Conservation (phyloP, 1,140 invertebrate genomes). For the Trichonephila clavipes region DNA sequence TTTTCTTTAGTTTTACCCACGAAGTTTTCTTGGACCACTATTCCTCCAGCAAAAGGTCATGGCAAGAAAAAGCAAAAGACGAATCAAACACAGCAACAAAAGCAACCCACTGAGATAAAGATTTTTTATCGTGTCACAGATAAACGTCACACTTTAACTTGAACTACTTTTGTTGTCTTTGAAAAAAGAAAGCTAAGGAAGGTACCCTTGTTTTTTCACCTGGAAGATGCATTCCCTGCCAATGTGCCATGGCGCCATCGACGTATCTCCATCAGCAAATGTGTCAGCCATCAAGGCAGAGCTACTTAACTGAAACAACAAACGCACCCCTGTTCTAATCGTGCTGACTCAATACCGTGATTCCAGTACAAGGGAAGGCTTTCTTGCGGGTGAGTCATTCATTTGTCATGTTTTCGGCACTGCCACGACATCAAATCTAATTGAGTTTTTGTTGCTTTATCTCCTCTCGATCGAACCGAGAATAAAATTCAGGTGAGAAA, state of each 20-base stretch:
- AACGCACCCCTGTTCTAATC: slow-evolving; percentile 45
- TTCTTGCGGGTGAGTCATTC: background rate
- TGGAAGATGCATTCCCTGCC: background rate
- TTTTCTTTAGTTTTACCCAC: background rate
- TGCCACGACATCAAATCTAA: background rate
- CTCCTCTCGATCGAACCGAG: background rate
- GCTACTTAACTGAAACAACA: slow-evolving; percentile 63
- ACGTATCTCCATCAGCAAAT: slow-evolving; percentile 37
- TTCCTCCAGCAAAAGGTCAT: background rate
- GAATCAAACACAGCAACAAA: background rate
- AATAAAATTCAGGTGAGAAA: background rate
- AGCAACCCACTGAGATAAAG: background rate
- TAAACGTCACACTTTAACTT: background rate
- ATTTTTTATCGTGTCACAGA: slow-evolving; percentile 15
- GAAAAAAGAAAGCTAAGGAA: background rate
- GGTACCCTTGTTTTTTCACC: background rate
- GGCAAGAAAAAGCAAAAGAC: background rate
- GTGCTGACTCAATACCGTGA: slow-evolving; percentile 51
- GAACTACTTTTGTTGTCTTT: background rate
- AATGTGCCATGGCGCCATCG: slow-evolving; percentile 35
- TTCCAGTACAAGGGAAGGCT: slow-evolving; percentile 18
- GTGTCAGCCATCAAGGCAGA: slow-evolving; percentile 42
- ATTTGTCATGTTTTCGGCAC: slow-evolving; percentile 32
- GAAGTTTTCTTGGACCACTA: background rate
- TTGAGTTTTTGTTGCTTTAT: background rate